Evolutionary conservation across 2,113 vertebrate species (phyloP), one percentile per base, ranked within the genome.

Genomic region (Ictalurus furcatus): DNA sequence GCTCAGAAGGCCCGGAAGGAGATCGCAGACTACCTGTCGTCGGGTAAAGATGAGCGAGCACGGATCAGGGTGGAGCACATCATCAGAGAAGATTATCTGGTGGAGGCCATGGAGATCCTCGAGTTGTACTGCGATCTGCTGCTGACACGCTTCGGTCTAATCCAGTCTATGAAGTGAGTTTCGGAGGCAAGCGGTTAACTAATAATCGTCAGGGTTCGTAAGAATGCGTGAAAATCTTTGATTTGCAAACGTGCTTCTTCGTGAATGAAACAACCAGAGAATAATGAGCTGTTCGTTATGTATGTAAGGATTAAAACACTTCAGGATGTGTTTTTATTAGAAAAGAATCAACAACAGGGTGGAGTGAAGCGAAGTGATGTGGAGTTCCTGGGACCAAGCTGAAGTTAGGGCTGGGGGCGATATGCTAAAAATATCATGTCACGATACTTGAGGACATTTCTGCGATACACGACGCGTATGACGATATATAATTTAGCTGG

Each of bases 61-160:
- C 95, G 98, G 25, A 99, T 99, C 92, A 96, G 98, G 1, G 98
- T 99, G 92, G 98, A 99, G 90, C 98, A 99, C 94, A 99, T 99
- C 81, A 99, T 99, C 94, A 97, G 98, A 90, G 98, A 99, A 90
- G 98, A 99, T 96, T 99, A 99, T 91, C 93, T 99, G 25, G 98
- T 99, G 92, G 98, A 99, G 91, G 98, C 98, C 92, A 99, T 99
- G 98, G 98, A 99, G 94, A 99, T 99, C 93, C 94, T 99, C 92
- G 98, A 99, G 93, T 95, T 99, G 56, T 99, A 99, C 93, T 99
- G 98, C 67, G 98, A 99, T 88, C 95, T 99, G 87, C 95, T 99
- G 81, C 93, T 99, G 52, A 95, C 98, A 48, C 97, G 98, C 28
- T 99, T 99, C 88, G 98, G 98, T 91, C 96, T 99, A 90, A 99